phyloP scores from a whole-genome alignment of 1,140 invertebrate species.

The Leptopilina clavipes region DNA sequence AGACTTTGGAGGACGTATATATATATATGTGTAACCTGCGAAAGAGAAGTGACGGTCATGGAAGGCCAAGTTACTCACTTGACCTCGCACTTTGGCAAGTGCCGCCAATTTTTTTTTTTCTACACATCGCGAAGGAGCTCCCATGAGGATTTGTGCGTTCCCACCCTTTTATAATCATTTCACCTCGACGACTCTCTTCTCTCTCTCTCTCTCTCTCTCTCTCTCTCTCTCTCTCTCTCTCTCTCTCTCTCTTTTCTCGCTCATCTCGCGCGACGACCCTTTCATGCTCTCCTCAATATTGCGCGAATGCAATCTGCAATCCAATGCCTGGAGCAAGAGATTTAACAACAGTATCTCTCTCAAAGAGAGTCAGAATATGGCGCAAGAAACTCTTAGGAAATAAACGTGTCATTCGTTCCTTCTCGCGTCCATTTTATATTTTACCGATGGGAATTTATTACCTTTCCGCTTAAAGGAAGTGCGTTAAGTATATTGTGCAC shows the following conservation, averaged over 20 bases:
- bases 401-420: conserved; percentile 53
- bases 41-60: conserved; percentile 42
- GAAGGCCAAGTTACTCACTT: conserved; percentile 42
- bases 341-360: not conserved
- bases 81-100: conserved; percentile 38
- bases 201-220: no score
- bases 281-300: no score
- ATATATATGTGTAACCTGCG: conserved; percentile 38
- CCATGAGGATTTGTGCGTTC: no score
- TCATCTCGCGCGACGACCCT: conserved; percentile 10
- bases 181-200: no score
- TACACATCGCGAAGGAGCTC: not conserved
- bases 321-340: conserved; percentile 35
- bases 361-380: conserved; percentile 48
- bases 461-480: conserved; percentile 47
- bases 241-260: conserved; percentile 33
- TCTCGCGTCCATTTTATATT: conserved; percentile 36
- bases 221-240: no score
- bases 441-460: conserved; percentile 35
- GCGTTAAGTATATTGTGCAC: not conserved
- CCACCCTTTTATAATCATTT: no score
- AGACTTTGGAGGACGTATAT: conserved; percentile 45
- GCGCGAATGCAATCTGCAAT: conserved; percentile 41
- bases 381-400: conserved; percentile 54
- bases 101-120: conserved; percentile 36